A percentile compares a stretch with the other conserved stretches of the same genome.
phyloP scores from a whole-genome alignment of 2,797 vertebrate species.

The Scomberomorus guttatus region DNA sequence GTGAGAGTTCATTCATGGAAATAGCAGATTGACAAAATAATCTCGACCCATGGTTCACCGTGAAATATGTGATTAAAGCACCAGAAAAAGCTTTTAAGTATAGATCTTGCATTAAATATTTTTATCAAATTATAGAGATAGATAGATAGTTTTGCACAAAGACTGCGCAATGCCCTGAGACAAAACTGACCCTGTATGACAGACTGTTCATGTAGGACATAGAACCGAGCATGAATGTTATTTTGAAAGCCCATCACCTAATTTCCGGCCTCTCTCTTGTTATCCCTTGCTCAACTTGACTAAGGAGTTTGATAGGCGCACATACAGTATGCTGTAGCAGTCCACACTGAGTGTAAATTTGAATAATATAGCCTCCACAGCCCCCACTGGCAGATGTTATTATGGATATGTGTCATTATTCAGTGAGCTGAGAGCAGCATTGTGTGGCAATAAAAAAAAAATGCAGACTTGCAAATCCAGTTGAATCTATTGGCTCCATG shows the following conservation, averaged over 20 bases:
- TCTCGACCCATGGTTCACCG: no score
- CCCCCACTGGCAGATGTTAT: constrained; percentile 14
- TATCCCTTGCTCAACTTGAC: constrained; percentile 13
- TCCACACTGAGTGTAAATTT: constrained; percentile 28
- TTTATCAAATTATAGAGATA: background rate
- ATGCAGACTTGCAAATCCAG: constrained; percentile 1
- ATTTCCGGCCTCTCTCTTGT: constrained; percentile 10
- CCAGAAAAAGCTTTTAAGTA: no score
- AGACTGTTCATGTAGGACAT: no score
- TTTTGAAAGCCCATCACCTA: constrained; percentile 25
- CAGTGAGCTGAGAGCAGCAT: constrained; percentile 15
- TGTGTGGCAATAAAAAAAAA: background rate
- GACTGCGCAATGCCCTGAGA: no score
- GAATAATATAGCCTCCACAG: constrained; percentile 31
- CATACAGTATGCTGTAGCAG: background rate
- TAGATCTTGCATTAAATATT: background rate
- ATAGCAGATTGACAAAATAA: no score
- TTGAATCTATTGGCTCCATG: background rate
- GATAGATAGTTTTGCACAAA: background rate
- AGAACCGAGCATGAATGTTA: constrained; percentile 13
- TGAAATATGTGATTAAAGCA: no score
- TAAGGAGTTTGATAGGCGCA: background rate
- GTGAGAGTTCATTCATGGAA: no score
- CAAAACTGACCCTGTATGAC: no score
- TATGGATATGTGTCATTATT: constrained; percentile 23